A percentile compares a stretch with the other conserved stretches of the same genome.
Conservation (phyloP, 2,113 vertebrate genomes). For the Phyllopteryx taeniolatus region DNA sequence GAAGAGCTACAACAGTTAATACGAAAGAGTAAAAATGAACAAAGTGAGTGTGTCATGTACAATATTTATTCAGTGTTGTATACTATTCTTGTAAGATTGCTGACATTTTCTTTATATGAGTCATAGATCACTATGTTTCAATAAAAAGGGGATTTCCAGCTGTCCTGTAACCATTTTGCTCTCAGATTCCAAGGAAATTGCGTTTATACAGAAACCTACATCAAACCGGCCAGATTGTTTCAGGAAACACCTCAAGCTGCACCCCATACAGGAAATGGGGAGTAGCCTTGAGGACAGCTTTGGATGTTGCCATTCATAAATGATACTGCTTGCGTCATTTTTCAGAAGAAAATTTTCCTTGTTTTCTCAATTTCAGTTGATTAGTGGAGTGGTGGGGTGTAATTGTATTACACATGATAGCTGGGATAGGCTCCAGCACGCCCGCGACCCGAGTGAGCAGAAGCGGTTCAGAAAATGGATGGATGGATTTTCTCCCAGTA, state of each 20-base stretch:
- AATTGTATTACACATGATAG: too few relatives aligned
- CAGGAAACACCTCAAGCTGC: slow-evolving; percentile 12
- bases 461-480: too few relatives aligned
- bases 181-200: slow-evolving; percentile 41
- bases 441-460: too few relatives aligned
- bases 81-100: slow-evolving; percentile 10
- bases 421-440: too few relatives aligned
- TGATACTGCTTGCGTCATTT: background rate
- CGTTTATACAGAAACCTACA: slow-evolving; percentile 1
- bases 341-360: background rate
- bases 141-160: slow-evolving; percentile 47
- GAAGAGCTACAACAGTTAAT: slow-evolving; percentile 82
- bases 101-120: slow-evolving; percentile 30
- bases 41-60: slow-evolving; percentile 74
- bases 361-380: background rate
- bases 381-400: background rate
- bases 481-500: too few relatives aligned
- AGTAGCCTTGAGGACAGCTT: slow-evolving; percentile 3
- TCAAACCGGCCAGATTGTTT: slow-evolving; percentile 22
- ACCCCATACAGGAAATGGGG: slow-evolving; percentile 25
- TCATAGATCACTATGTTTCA: slow-evolving; percentile 33
- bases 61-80: background rate
- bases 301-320: background rate
- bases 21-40: slow-evolving; percentile 84
- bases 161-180: slow-evolving; percentile 13